Evolutionary conservation across 2,888 invertebrate genomes (phyloP).

Genomic region (Chromoteleia sp.): DNA sequence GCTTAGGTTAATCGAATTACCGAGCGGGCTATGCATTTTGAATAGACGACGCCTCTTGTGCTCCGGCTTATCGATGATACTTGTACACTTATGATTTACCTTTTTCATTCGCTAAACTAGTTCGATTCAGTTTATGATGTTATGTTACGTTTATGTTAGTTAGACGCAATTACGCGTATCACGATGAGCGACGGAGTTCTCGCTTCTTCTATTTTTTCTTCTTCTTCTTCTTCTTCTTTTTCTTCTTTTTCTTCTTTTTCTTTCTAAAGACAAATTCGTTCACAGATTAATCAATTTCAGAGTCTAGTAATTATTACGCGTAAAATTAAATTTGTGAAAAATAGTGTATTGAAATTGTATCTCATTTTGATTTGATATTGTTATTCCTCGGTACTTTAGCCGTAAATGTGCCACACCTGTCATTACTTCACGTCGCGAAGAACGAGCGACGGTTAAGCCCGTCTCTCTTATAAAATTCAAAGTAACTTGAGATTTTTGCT

Average conservation of each 20-base stretch:
- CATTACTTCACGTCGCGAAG: slow-evolving; percentile 7
- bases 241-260: no score
- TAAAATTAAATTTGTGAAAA: no score
- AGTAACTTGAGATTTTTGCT: slow-evolving; percentile 25
- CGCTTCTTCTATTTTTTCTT: no score
- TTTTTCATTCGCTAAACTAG: slow-evolving; percentile 51
- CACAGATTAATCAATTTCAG: slow-evolving; percentile 6
- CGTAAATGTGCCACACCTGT: slow-evolving; percentile 11
- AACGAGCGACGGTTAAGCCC: slow-evolving; percentile 21
- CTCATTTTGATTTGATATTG: not conserved
- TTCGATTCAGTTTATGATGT: slow-evolving; percentile 53
- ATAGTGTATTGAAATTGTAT: no score
- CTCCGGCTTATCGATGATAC: slow-evolving; percentile 70
- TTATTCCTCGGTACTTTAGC: not conserved
- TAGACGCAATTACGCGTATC: slow-evolving; percentile 10
- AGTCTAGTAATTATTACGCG: not conserved
- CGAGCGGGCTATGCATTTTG: slow-evolving; percentile 81
- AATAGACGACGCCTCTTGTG: slow-evolving; percentile 77
- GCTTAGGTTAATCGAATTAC: slow-evolving; percentile 84
- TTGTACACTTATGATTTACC: slow-evolving; percentile 60
- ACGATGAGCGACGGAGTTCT: not conserved
- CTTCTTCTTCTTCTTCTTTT: no score
- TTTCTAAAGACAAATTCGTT: not conserved
- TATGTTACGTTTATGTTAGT: slow-evolving; percentile 37
- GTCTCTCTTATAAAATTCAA: slow-evolving; percentile 25